Conservation (phyloP, 2,888 invertebrate genomes). For the Chironomus tentans region DNA sequence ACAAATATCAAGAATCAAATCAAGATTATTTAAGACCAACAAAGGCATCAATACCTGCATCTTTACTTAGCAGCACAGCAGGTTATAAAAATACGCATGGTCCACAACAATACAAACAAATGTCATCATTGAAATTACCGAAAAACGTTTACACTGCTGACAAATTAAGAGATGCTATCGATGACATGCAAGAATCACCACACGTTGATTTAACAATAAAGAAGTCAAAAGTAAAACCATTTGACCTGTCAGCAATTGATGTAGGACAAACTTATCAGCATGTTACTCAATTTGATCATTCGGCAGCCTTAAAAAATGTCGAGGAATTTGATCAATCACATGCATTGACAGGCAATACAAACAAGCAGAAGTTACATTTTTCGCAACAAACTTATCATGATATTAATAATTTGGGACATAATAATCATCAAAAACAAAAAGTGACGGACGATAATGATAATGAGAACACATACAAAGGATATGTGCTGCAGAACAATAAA, state of each 20-base stretch:
- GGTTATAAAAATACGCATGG: neutral
- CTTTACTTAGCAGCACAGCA: neutral
- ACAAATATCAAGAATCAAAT: neutral
- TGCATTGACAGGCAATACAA: constrained; percentile 33
- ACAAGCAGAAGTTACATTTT: constrained; percentile 36
- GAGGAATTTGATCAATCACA: constrained; percentile 40
- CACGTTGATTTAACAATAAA: constrained; percentile 28
- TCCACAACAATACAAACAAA: constrained; percentile 3
- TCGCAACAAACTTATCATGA: constrained; percentile 41
- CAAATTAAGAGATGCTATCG: constrained; percentile 8
- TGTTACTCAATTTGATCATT: constrained; percentile 38
- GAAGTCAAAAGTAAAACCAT: constrained; percentile 36
- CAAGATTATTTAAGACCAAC: neutral
- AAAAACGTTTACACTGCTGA: constrained; percentile 8
- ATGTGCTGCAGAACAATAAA: neutral
- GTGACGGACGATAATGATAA: constrained; percentile 34
- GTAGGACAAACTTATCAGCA: constrained; percentile 34
- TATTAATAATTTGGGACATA: constrained; percentile 36
- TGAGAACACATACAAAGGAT: constrained; percentile 30
- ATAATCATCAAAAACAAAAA: constrained; percentile 12
- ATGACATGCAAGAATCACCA: constrained; percentile 11
- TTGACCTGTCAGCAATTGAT: constrained; percentile 28
- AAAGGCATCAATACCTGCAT: neutral
- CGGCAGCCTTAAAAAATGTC: constrained; percentile 37
- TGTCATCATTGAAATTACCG: neutral